Conservation (phyloP, 2,888 invertebrate genomes). For the Ecdyonurus torrentis region DNA sequence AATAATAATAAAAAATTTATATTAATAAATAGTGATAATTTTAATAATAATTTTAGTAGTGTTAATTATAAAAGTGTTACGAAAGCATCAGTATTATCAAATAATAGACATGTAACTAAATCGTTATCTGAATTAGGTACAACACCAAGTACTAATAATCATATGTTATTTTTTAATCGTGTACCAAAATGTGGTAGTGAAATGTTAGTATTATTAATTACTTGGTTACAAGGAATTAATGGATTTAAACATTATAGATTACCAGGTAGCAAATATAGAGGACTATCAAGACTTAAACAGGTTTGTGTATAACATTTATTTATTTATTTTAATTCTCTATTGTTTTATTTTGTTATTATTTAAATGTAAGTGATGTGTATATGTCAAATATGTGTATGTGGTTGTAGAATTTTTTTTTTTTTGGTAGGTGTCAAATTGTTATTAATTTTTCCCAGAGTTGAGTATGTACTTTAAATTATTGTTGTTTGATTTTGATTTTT, state of each 20-base stretch:
- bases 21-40: background rate
- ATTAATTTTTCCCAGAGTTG: too few relatives aligned
- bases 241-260: constrained; percentile 38
- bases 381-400: too few relatives aligned
- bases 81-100: background rate
- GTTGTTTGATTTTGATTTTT: too few relatives aligned
- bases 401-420: too few relatives aligned
- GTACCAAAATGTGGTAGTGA: constrained; percentile 42
- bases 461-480: too few relatives aligned
- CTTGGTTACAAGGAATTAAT: constrained; percentile 39
- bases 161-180: constrained; percentile 37
- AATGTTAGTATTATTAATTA: constrained; percentile 36
- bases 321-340: constrained; percentile 5
- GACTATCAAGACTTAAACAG: constrained; percentile 25
- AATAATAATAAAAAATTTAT: background rate
- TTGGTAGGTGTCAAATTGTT: too few relatives aligned
- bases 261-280: constrained; percentile 21
- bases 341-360: too few relatives aligned
- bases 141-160: background rate
- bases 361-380: too few relatives aligned
- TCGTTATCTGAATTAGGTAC: background rate
- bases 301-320: constrained; percentile 20
- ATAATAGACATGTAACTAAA: background rate
- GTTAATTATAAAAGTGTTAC: background rate
- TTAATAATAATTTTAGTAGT: background rate